Base-by-base conservation (phyloP, 2,113 vertebrate species). In the Odocoileus virginianus region DNA sequence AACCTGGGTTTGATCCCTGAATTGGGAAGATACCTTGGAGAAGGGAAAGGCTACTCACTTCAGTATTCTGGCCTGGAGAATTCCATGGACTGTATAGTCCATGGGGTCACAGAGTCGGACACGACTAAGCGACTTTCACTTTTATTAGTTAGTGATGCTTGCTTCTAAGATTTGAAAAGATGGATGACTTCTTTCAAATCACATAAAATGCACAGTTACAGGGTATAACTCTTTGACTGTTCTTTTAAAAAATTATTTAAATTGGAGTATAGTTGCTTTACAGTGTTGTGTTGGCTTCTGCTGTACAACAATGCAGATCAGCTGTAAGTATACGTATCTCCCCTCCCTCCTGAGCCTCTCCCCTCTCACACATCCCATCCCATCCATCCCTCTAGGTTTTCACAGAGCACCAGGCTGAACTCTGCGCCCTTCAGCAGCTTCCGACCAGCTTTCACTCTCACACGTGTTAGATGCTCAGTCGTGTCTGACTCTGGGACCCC, bases 401-500 rank as follows among this genome's bases (percentile, higher is more conserved):
- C 71, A 43, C 40, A 76, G 36, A 76, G 40, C 71, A 74, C 21
- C 36, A 25, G 25, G 21, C 67, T 40, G 10, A 74, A 40, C 71
- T 43, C 36, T 76, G 40, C 3, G 36, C 36, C 43, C 7, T 76
- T 2, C 23, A 76, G 71, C 23, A 76, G 36, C 36, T 76, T 76
- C 36, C 71, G 6, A 27, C 36, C 14, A 76, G 40, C 71, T 43
- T 0, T 76, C 36, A 43, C 5, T 76, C 25, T 76, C 40, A 76
- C 23, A 9, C 2, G 36, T 71, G 67, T 71, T 40, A 71, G 19
- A 40, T 40, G 67, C 6, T 71, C 67, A 40, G 67, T 71, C 0
- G 0, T 40, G 67, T 71, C 67, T 0, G 0, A 71, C 67, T 71
- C 67, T 71, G 67, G 0, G 1, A 71, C 10, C 67, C n/a, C 67